Conservation (phyloP, 2,797 vertebrate genomes). For the Periophthalmus magnuspinnatus region DNA sequence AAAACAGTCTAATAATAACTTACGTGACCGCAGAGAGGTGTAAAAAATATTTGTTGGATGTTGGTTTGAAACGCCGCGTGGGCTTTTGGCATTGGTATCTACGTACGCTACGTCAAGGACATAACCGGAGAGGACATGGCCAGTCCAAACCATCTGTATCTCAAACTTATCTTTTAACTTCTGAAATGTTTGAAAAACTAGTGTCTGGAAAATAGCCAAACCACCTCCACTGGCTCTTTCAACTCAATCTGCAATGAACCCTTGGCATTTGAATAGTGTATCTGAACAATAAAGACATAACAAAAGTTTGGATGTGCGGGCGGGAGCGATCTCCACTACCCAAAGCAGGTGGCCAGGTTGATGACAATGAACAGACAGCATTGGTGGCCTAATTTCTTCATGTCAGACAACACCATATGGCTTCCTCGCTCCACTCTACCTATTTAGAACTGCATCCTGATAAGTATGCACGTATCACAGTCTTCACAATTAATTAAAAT, state of each 20-base stretch:
- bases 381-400: conserved; percentile 83
- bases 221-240: conserved; percentile 36
- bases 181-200: conserved; percentile 41
- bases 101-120: conserved; percentile 66
- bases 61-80: conserved; percentile 55
- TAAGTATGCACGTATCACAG: conserved; percentile 76
- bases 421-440: conserved; percentile 69
- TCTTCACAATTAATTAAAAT: conserved; percentile 81
- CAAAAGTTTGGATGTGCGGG: conserved; percentile 29
- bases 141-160: conserved; percentile 64
- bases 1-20: conserved; percentile 17
- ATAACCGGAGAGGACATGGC: conserved; percentile 58
- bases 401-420: conserved; percentile 85
- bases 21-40: not conserved
- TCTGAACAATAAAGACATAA: conserved; percentile 56
- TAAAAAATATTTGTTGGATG: conserved; percentile 40
- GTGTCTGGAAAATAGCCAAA: conserved; percentile 45
- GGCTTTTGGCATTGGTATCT: conserved; percentile 59
- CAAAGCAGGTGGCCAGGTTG: conserved; percentile 78
- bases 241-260: conserved; percentile 45
- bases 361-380: conserved; percentile 83
- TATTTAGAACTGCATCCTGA: conserved; percentile 74
- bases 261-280: conserved; percentile 33
- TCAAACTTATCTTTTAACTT: conserved; percentile 54
- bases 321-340: conserved; percentile 37